A percentile compares a stretch with the other conserved stretches of the same genome.
Conservation (phyloP, 2,797 vertebrate species). For the Nannoperca australis region DNA sequence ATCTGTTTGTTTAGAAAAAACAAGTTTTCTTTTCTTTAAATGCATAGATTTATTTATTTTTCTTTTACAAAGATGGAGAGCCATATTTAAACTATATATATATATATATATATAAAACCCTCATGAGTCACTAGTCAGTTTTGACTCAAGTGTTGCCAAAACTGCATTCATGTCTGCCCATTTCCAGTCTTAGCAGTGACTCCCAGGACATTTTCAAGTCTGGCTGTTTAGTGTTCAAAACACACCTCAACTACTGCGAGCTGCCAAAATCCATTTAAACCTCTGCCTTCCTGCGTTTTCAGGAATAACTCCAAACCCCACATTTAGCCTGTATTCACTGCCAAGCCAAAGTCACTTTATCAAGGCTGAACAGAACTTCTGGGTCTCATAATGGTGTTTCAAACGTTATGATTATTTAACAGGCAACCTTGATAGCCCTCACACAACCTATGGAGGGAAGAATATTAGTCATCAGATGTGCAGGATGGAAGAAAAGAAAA, state of each 20-base stretch:
- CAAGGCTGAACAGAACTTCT: slow-evolving; percentile 21
- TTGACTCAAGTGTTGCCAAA: slow-evolving; percentile 46
- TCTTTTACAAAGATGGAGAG: too few relatives aligned
- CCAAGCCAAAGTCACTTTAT: slow-evolving; percentile 52
- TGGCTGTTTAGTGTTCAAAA: slow-evolving; percentile 60
- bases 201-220: slow-evolving; percentile 45
- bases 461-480: slow-evolving; percentile 12
- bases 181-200: slow-evolving; percentile 43
- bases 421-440: slow-evolving; percentile 32
- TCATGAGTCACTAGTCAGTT: slow-evolving; percentile 32
- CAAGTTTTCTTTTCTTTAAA: neutral
- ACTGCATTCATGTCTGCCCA: slow-evolving; percentile 19
- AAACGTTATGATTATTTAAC: slow-evolving; percentile 50
- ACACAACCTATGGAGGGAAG: slow-evolving; percentile 22
- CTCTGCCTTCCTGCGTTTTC: slow-evolving; percentile 32
- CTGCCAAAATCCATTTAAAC: slow-evolving; percentile 69
- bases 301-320: slow-evolving; percentile 43
- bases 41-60: neutral
- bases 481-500: neutral
- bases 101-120: neutral
- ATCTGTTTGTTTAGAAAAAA: slow-evolving; percentile 5
- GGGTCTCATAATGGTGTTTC: slow-evolving; percentile 41
- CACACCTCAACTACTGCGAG: slow-evolving; percentile 51
- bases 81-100: neutral
- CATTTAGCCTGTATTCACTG: slow-evolving; percentile 35